phyloP scores from a whole-genome alignment of 2,888 invertebrate species.

The Mallateleia sp. region DNA sequence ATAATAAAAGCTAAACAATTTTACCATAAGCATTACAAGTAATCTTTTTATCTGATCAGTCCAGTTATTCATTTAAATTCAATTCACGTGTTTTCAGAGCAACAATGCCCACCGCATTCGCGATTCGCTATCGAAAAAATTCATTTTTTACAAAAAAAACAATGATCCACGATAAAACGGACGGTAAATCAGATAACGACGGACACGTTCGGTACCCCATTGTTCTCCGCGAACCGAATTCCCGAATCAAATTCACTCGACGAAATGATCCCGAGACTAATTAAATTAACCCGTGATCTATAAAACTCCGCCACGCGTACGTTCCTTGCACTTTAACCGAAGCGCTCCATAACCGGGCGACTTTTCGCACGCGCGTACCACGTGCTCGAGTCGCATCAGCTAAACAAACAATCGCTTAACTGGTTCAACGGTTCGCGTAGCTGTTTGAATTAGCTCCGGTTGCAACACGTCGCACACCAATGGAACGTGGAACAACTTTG shows the following conservation, averaged over 20 bases:
- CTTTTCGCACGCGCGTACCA: constrained; percentile 69
- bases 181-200: constrained; percentile 33
- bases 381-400: constrained; percentile 73
- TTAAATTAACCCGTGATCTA: too few species aligned
- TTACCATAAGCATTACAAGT: neutral
- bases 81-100: constrained; percentile 28
- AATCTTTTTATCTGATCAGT: neutral
- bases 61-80: constrained; percentile 1
- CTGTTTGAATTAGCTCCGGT: too few species aligned
- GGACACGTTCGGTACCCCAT: neutral
- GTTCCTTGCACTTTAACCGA: constrained; percentile 46
- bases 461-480: constrained; percentile 58
- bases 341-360: constrained; percentile 54
- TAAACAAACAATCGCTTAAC: constrained; percentile 76
- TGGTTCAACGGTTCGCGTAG: constrained; percentile 67
- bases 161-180: constrained; percentile 38
- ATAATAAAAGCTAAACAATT: constrained; percentile 1
- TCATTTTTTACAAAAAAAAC: constrained; percentile 1
- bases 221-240: neutral
- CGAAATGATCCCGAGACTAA: neutral
- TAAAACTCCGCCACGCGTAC: neutral
- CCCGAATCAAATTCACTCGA: neutral
- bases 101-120: constrained; percentile 39
- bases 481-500: constrained; percentile 50
- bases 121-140: constrained; percentile 30